phyloP scores from a whole-genome alignment of 2,888 invertebrate genomes.

The Cheilosia grossa region DNA sequence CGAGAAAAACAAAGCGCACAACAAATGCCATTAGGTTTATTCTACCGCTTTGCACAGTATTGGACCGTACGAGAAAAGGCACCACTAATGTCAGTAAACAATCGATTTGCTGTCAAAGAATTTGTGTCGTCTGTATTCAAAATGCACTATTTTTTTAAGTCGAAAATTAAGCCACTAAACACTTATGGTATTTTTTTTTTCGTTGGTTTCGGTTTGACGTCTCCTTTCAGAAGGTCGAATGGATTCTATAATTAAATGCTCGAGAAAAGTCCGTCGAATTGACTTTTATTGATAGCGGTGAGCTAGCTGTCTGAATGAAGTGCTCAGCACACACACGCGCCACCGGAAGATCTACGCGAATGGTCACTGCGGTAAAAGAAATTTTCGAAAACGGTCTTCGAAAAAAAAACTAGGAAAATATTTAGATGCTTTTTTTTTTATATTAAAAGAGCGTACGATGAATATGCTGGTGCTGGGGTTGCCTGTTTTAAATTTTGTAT shows the following conservation, averaged over 20 bases:
- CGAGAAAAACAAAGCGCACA: conserved; percentile 5
- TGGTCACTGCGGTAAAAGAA: conserved; percentile 21
- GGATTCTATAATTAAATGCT: conserved; percentile 60
- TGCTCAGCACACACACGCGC: conserved; percentile 40
- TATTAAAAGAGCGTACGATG: conserved; percentile 18
- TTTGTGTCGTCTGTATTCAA: neutral
- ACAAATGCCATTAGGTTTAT: conserved; percentile 22
- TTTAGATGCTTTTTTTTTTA: conserved; percentile 4
- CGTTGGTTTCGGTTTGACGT: conserved; percentile 40
- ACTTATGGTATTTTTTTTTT: conserved; percentile 25
- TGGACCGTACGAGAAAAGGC: conserved; percentile 25
- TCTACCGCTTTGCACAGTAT: conserved; percentile 19
- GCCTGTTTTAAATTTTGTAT: neutral
- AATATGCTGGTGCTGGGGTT: neutral
- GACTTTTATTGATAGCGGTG: conserved; percentile 23
- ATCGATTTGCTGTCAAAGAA: conserved; percentile 3
- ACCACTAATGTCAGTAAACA: neutral
- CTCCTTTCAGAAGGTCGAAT: conserved; percentile 61
- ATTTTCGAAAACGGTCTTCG: conserved; percentile 39
- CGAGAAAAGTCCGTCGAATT: conserved; percentile 47
- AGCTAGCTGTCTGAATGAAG: conserved; percentile 29
- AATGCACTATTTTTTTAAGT: conserved; percentile 34
- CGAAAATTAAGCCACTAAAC: conserved; percentile 15
- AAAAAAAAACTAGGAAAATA: conserved; percentile 6
- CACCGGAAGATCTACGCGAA: conserved; percentile 47